A percentile compares a stretch with the other conserved stretches of the same genome.
phyloP scores from a whole-genome alignment of 2,113 vertebrate genomes.

The Theropithecus gelada region DNA sequence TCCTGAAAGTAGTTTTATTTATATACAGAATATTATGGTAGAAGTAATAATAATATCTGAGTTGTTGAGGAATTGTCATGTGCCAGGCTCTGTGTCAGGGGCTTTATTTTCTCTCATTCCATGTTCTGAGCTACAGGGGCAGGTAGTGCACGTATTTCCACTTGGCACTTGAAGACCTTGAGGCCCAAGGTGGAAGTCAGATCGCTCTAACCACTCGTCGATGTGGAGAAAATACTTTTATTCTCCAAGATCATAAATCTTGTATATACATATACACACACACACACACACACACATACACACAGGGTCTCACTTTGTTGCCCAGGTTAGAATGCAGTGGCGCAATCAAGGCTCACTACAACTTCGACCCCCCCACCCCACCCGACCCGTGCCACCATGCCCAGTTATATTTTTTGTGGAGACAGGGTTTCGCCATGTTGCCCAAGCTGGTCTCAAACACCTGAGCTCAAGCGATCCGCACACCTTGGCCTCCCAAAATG shows the following conservation, averaged over 20 bases:
- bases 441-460: no score
- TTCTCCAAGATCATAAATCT: not conserved
- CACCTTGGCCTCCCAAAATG: no score
- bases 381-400: no score
- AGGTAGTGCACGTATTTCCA: not conserved
- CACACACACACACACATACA: no score
- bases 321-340: no score
- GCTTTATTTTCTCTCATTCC: not conserved
- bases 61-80: not conserved
- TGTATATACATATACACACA: no score
- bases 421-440: no score
- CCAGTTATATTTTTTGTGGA: no score
- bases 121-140: not conserved
- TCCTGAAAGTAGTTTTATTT: constrained; percentile 15
- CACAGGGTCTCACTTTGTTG: no score
- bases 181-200: not conserved
- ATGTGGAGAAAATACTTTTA: not conserved
- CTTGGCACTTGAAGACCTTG: not conserved
- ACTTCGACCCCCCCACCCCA: no score
- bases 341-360: no score
- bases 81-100: not conserved
- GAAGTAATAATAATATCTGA: not conserved
- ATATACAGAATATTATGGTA: not conserved
- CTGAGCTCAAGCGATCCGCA: no score
- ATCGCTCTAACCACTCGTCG: not conserved